Conservation (phyloP, 1,140 invertebrate genomes). For the Zaprionus capensis region DNA sequence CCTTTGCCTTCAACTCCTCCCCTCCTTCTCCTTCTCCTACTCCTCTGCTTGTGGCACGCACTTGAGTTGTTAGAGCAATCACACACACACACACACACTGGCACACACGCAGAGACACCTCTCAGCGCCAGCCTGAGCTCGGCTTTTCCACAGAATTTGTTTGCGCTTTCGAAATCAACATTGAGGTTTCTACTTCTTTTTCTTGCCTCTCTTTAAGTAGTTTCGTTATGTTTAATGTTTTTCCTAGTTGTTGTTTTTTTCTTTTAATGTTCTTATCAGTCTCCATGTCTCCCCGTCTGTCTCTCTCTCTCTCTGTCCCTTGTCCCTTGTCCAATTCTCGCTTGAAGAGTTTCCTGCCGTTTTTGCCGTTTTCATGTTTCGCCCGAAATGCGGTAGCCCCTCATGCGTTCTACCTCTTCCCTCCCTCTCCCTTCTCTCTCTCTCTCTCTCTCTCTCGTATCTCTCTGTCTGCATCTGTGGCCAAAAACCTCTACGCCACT, state of each 20-base stretch:
- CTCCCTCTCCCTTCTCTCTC: too few species aligned
- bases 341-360: slow-evolving; percentile 7
- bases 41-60: slow-evolving; percentile 39
- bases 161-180: slow-evolving; percentile 71
- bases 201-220: slow-evolving; percentile 1
- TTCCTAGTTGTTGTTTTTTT: slow-evolving; percentile 14
- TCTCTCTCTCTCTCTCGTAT: slow-evolving; percentile 1
- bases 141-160: slow-evolving; percentile 61
- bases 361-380: slow-evolving; percentile 75
- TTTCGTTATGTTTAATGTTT: slow-evolving; percentile 30
- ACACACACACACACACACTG: slow-evolving; percentile 22
- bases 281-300: neutral
- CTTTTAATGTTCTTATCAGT: slow-evolving; percentile 60
- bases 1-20: slow-evolving; percentile 42
- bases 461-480: slow-evolving; percentile 29
- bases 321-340: slow-evolving; percentile 36
- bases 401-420: neutral
- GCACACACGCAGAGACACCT: slow-evolving; percentile 26
- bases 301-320: neutral
- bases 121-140: slow-evolving; percentile 63
- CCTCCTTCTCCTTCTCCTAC: neutral
- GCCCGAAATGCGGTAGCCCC: slow-evolving; percentile 51
- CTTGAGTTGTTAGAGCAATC: slow-evolving; percentile 34
- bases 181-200: slow-evolving; percentile 34
- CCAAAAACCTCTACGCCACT: neutral